Evolutionary conservation across 2,888 invertebrate species (phyloP).

Genomic region (Apodemia mormo): DNA sequence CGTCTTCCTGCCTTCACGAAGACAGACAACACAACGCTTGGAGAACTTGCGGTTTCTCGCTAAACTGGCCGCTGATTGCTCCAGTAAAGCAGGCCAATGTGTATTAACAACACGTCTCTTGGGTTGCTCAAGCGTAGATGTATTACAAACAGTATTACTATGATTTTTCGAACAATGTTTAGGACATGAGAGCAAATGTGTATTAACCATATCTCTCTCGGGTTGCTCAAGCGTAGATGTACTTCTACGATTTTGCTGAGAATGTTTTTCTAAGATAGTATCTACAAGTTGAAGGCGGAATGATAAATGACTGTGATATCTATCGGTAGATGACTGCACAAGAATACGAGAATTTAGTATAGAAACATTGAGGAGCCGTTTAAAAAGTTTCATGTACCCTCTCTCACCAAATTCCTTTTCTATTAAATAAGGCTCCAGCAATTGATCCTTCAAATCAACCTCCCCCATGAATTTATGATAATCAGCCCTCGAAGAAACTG

Average conservation of each 20-base stretch:
- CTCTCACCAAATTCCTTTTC: conserved; percentile 23
- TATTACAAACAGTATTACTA: no score
- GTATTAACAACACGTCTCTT: background rate
- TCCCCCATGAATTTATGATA: background rate
- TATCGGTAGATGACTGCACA: no score
- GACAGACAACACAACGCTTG: conserved; percentile 2
- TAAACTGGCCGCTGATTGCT: background rate
- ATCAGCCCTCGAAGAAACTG: background rate
- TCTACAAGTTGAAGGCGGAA: no score
- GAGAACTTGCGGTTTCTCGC: background rate
- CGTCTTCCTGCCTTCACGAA: background rate
- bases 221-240: no score
- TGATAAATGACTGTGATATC: no score
- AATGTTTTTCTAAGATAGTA: no score
- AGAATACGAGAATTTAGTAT: no score
- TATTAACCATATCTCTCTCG: no score
- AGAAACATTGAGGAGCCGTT: background rate
- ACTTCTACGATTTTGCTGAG: no score
- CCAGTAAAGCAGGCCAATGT: background rate
- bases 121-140: background rate
- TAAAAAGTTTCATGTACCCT: background rate
- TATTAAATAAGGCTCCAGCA: conserved; percentile 29
- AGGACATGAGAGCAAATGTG: no score
- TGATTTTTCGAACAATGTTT: no score
- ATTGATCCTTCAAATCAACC: conserved; percentile 18